Evolutionary conservation across 2,797 vertebrate genomes (phyloP).

Genomic region (Anomalospiza imberbis): DNA sequence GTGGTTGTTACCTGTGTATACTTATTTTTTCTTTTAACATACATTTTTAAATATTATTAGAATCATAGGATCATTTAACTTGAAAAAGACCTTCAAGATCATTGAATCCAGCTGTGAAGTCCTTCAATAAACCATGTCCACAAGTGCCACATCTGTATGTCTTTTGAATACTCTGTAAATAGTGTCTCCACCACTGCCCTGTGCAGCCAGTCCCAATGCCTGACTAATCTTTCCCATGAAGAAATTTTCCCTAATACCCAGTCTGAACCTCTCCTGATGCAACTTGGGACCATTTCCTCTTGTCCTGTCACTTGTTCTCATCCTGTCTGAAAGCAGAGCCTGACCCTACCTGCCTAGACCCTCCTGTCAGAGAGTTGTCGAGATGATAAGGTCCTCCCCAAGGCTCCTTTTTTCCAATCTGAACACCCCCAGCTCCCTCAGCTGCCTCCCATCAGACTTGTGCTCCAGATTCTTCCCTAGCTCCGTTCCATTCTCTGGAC

Average conservation of each 20-base stretch:
- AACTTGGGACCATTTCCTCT: background rate
- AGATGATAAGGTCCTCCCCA: fast-evolving
- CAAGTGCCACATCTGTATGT: background rate
- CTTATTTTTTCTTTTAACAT: background rate
- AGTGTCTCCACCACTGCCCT: background rate
- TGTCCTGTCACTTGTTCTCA: background rate
- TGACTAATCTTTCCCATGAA: background rate
- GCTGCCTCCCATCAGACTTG: background rate
- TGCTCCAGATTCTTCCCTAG: background rate
- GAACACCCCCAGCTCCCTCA: background rate
- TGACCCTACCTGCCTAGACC: fast-evolving
- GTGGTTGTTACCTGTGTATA: background rate
- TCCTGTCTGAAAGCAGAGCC: background rate
- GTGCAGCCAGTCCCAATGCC: background rate
- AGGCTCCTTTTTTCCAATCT: background rate
- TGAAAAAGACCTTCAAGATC: background rate
- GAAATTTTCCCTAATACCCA: background rate
- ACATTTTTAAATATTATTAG: background rate
- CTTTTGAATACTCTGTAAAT: background rate
- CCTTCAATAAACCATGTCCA: background rate
- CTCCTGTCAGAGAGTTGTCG: background rate
- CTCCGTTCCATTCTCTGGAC: background rate
- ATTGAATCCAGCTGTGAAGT: background rate
- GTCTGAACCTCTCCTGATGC: fast-evolving
- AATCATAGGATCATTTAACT: background rate